Percentiles rank a stretch among this genome's conserved stretches.
phyloP scores from a whole-genome alignment of 2,888 invertebrate species.

The Volucella bombylans region DNA sequence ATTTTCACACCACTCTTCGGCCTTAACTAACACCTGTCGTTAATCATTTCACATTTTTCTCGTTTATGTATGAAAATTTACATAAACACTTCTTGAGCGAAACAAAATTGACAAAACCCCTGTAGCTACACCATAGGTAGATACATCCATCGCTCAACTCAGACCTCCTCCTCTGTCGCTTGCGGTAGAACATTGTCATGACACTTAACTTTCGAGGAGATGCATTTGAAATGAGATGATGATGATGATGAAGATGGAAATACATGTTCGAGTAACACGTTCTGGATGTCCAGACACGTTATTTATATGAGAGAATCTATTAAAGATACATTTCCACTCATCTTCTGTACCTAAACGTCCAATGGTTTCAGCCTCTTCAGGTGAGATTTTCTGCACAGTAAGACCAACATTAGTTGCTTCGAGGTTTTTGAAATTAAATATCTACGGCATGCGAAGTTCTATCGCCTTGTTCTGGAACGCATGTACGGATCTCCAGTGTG shows the following conservation, averaged over 20 bases:
- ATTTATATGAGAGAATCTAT: constrained; percentile 66
- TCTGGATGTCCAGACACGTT: constrained; percentile 58
- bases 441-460: constrained; percentile 66
- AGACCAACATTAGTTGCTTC: constrained; percentile 23
- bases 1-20: constrained; percentile 15
- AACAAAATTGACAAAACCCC: constrained; percentile 58
- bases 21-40: constrained; percentile 15
- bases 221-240: background rate
- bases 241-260: constrained; percentile 46
- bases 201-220: constrained; percentile 35
- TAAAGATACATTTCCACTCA: constrained; percentile 59
- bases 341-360: constrained; percentile 35
- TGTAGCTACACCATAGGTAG: background rate
- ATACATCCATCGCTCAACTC: background rate
- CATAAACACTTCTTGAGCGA: constrained; percentile 66
- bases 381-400: constrained; percentile 39
- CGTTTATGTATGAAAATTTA: constrained; percentile 36
- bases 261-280: constrained; percentile 52
- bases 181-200: constrained; percentile 47
- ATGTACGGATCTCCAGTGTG: constrained; percentile 5
- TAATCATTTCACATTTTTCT: constrained; percentile 22
- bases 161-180: background rate
- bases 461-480: constrained; percentile 23
- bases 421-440: constrained; percentile 60
- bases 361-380: background rate